phyloP scores from a whole-genome alignment of 2,113 vertebrate genomes.

The Antidorcas marsupialis region DNA sequence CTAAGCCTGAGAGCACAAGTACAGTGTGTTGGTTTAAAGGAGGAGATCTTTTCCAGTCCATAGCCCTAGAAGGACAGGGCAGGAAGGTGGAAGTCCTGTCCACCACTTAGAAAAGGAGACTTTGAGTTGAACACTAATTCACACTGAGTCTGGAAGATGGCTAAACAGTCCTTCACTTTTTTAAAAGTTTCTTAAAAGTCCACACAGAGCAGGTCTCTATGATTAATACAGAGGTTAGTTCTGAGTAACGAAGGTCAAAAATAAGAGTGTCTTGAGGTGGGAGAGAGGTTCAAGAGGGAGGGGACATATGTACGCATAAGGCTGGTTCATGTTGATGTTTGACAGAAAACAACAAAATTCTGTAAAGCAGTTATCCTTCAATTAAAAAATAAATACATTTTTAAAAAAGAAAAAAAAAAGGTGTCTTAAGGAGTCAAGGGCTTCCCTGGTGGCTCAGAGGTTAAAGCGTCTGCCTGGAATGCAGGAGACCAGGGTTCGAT shows the following conservation, averaged over 20 bases:
- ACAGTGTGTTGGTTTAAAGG: neutral
- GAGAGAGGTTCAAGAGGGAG: neutral
- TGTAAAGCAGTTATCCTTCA: neutral
- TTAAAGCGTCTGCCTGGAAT: too few species aligned
- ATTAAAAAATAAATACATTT: neutral
- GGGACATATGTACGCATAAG: neutral
- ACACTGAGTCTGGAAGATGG: neutral
- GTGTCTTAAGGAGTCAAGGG: neutral
- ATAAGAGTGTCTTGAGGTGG: neutral
- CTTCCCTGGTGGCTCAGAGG: too few species aligned
- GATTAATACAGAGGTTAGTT: neutral
- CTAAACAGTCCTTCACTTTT: neutral
- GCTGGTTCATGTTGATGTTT: neutral
- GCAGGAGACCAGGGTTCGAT: too few species aligned
- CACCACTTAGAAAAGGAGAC: neutral
- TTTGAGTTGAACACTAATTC: neutral
- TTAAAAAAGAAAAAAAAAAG: neutral
- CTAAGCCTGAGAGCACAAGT: neutral
- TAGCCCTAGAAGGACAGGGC: neutral
- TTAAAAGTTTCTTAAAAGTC: neutral
- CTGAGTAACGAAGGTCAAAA: neutral
- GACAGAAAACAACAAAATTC: neutral
- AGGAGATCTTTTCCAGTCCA: neutral
- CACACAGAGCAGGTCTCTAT: neutral
- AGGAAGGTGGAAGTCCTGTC: neutral